Conservation (phyloP, 2,888 invertebrate species). For the Agonopterix alstromeriana region DNA sequence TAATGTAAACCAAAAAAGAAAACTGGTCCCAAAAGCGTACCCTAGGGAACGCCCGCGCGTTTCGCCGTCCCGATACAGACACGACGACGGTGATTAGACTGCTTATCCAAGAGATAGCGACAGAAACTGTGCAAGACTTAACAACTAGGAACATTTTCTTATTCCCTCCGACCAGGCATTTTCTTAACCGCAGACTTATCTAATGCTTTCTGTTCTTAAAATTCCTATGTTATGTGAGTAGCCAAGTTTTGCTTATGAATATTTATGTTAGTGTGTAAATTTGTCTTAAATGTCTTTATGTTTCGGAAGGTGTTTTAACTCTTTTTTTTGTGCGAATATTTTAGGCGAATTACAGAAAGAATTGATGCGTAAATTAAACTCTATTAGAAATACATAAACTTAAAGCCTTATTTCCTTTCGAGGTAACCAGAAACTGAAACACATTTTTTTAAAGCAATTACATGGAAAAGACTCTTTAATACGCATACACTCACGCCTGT, state of each 20-base stretch:
- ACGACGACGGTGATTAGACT: constrained; percentile 77
- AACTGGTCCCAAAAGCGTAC: constrained; percentile 73
- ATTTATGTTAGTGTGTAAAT: constrained; percentile 19
- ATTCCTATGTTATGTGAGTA: constrained; percentile 59
- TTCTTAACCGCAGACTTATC: constrained; percentile 69
- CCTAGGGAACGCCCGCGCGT: constrained; percentile 66
- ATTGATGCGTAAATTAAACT: no score
- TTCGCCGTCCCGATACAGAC: constrained; percentile 70
- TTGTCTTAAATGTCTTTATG: no score
- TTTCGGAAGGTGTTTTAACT: no score
- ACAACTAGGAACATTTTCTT: constrained; percentile 76
- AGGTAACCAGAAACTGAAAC: no score
- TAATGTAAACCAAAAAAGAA: constrained; percentile 76
- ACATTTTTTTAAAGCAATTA: no score
- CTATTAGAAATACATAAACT: no score
- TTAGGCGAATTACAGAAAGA: no score
- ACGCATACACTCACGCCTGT: no score
- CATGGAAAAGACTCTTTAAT: no score
- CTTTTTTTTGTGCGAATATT: no score
- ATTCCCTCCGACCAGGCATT: constrained; percentile 70
- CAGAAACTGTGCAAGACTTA: constrained; percentile 76
- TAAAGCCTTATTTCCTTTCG: no score
- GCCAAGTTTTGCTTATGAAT: constrained; percentile 53
- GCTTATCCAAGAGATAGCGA: constrained; percentile 75
- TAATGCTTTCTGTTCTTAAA: constrained; percentile 62